Conservation (phyloP, 2,113 vertebrate species). For the Myiagra hebetior region DNA sequence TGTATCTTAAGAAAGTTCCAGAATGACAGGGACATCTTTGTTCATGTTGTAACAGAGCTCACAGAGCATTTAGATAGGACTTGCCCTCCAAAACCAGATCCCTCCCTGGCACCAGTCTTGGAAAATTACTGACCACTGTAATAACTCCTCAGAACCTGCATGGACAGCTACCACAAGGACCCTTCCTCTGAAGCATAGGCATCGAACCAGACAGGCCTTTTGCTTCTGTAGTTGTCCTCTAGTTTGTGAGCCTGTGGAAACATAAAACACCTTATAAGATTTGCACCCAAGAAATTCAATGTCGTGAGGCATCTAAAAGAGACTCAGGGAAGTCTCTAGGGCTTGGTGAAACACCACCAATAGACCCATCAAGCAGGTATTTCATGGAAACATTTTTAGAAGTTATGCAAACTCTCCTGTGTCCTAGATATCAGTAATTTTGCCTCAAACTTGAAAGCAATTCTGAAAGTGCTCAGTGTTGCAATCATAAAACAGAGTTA, state of each 20-base stretch:
- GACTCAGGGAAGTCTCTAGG: background rate
- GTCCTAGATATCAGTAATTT: background rate
- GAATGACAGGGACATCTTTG: background rate
- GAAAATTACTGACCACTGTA: background rate
- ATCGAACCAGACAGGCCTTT: background rate
- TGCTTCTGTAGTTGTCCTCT: background rate
- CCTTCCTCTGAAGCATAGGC: background rate
- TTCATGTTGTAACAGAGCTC: background rate
- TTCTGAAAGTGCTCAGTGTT: background rate
- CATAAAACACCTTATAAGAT: background rate
- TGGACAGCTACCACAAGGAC: background rate
- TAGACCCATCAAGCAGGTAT: background rate
- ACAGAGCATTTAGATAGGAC: background rate
- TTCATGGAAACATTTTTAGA: background rate
- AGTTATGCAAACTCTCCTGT: background rate
- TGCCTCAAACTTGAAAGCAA: background rate
- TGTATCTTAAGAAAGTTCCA: background rate
- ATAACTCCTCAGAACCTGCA: background rate
- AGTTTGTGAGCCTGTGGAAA: background rate
- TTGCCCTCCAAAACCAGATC: background rate
- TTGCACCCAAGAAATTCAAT: background rate
- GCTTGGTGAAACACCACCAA: rapidly evolving
- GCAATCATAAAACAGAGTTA: background rate
- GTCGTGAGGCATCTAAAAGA: background rate
- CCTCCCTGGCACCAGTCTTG: background rate